Evolutionary conservation across 2,888 invertebrate genomes (phyloP).

Genomic region (Melanostoma scalare): DNA sequence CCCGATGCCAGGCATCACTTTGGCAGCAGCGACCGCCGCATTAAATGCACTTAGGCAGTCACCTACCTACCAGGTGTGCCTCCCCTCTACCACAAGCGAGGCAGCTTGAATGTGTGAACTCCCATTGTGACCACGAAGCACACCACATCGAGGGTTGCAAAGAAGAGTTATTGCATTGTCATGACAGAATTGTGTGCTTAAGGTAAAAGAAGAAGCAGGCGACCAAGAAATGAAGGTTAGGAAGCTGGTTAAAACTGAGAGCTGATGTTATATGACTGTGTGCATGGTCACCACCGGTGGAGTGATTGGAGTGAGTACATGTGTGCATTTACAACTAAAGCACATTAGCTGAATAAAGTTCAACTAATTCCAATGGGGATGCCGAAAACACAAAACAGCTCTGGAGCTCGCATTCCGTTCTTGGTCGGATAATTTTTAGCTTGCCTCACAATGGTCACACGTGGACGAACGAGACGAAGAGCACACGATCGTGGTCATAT

Average conservation of each 20-base stretch:
- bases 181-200: slow-evolving; percentile 58
- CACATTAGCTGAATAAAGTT: slow-evolving; percentile 70
- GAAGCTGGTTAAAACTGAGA: slow-evolving; percentile 30
- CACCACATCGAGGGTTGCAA: slow-evolving; percentile 59
- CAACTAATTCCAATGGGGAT: slow-evolving; percentile 67
- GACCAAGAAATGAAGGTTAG: slow-evolving; percentile 53
- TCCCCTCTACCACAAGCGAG: slow-evolving; percentile 23
- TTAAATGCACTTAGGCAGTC: slow-evolving; percentile 69
- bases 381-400: slow-evolving; percentile 46
- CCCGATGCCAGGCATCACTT: slow-evolving; percentile 61
- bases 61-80: slow-evolving; percentile 59
- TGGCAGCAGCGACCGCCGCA: slow-evolving; percentile 38
- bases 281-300: slow-evolving; percentile 49
- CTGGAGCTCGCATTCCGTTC: slow-evolving; percentile 62
- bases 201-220: slow-evolving; percentile 34
- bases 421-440: slow-evolving; percentile 36
- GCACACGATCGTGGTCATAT: slow-evolving; percentile 53
- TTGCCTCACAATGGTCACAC: slow-evolving; percentile 54
- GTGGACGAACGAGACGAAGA: slow-evolving; percentile 55
- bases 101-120: slow-evolving; percentile 65
- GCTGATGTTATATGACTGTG: slow-evolving; percentile 46
- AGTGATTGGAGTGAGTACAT: slow-evolving; percentile 5
- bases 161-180: slow-evolving; percentile 71
- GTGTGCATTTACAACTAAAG: slow-evolving; percentile 59
- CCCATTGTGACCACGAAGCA: slow-evolving; percentile 67